phyloP scores from a whole-genome alignment of 2,888 invertebrate genomes.

The Augiades crinisus region DNA sequence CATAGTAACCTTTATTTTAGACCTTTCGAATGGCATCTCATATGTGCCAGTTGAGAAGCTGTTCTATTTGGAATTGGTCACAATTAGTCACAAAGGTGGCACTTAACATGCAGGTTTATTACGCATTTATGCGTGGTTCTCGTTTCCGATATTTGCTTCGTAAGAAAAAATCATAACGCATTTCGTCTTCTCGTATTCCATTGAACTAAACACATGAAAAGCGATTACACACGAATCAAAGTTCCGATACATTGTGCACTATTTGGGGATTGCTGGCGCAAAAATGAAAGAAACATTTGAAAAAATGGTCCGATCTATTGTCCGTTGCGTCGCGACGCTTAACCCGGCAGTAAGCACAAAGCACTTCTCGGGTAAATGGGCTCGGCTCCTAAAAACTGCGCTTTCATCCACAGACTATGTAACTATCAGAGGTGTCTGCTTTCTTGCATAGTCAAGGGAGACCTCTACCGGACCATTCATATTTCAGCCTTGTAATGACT shows the following conservation, averaged over 20 bases:
- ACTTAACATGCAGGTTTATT: too few species aligned
- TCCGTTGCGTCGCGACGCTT: conserved; percentile 57
- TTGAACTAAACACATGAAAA: background rate
- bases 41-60: too few species aligned
- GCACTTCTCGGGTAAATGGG: conserved; percentile 73
- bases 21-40: too few species aligned
- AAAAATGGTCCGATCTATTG: conserved; percentile 64
- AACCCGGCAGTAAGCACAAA: conserved; percentile 67
- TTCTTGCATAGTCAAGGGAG: too few species aligned
- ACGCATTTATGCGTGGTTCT: too few species aligned
- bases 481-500: too few species aligned
- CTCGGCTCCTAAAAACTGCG: conserved; percentile 59
- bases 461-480: too few species aligned
- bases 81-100: too few species aligned
- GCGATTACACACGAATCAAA: conserved; percentile 3
- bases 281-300: conserved; percentile 57
- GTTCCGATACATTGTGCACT: conserved; percentile 7
- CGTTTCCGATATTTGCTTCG: too few species aligned
- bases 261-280: conserved; percentile 41
- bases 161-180: too few species aligned
- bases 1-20: too few species aligned
- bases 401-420: background rate
- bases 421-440: background rate
- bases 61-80: too few species aligned
- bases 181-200: background rate